These are phyloP conservation scores for Ptychochromis oligacanthus DNA, from an alignment of 2,113 vertebrate species.

Conservation along the genomic window DNA sequence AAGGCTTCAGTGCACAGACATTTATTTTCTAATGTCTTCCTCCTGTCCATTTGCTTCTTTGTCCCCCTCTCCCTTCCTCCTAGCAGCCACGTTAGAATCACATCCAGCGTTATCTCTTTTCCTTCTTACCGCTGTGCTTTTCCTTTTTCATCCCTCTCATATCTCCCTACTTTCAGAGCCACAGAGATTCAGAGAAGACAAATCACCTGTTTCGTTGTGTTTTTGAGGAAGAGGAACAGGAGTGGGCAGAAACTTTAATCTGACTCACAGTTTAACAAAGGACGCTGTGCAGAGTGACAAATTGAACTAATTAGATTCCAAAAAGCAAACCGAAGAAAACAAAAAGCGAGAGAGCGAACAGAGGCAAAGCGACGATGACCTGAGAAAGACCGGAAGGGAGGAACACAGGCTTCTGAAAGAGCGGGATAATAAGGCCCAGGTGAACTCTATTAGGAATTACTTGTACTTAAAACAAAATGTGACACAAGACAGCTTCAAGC, in stretches of 20 bases:
- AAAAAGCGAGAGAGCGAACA: no score
- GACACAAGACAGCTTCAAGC: neutral
- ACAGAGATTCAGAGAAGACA: neutral
- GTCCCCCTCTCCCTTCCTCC: neutral
- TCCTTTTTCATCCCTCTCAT: neutral
- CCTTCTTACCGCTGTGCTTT: no score
- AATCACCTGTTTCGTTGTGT: neutral
- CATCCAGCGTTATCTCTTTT: neutral
- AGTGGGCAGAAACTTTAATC: neutral
- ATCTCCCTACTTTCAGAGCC: neutral
- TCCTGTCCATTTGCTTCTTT: no score
- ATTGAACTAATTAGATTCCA: neutral
- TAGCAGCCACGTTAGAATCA: fast-evolving
- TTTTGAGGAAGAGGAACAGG: neutral
- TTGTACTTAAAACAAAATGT: neutral
- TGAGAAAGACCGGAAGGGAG: neutral
- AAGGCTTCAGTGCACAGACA: no score
- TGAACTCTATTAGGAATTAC: neutral
- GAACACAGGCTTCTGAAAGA: neutral
- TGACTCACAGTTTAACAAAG: neutral
- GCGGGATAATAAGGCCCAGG: neutral
- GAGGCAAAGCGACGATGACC: neutral
- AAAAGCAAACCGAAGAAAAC: neutral
- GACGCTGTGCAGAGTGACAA: neutral
- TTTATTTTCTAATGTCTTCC: no score